Evolutionary conservation across 2,113 vertebrate species (phyloP).

Genomic region (Caretta caretta): DNA sequence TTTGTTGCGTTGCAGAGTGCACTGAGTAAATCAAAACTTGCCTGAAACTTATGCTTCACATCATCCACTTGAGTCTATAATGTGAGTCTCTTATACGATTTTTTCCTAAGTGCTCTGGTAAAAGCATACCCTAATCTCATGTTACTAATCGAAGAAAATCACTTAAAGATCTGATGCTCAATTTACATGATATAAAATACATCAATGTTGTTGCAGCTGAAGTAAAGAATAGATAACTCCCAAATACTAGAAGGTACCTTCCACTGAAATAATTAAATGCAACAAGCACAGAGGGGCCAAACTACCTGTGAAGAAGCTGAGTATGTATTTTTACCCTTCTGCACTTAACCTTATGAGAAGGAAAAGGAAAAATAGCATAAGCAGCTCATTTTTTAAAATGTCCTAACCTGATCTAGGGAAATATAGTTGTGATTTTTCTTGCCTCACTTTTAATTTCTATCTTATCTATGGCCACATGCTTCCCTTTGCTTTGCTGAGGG

Average conservation of each 20-base stretch:
- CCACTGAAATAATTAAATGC: neutral
- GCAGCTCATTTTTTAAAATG: neutral
- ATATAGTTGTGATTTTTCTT: neutral
- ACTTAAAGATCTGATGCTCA: neutral
- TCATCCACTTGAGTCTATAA: neutral
- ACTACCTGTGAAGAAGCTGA: neutral
- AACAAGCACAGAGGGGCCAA: neutral
- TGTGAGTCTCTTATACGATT: neutral
- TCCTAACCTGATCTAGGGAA: neutral
- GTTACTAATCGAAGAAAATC: constrained; percentile 4
- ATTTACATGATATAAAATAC: constrained; percentile 18
- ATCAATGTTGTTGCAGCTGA: neutral
- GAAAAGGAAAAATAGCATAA: neutral
- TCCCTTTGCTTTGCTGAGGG: neutral
- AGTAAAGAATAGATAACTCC: neutral
- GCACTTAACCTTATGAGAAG: neutral
- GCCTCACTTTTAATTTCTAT: neutral
- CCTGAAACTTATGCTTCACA: neutral
- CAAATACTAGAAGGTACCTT: neutral
- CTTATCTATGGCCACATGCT: neutral
- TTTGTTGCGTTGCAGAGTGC: neutral
- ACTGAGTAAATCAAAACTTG: neutral
- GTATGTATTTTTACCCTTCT: neutral
- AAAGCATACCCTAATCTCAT: neutral
- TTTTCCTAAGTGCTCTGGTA: neutral